Evolutionary conservation across 1,140 invertebrate species (phyloP).

Genomic region (Cotesia chilonis): DNA sequence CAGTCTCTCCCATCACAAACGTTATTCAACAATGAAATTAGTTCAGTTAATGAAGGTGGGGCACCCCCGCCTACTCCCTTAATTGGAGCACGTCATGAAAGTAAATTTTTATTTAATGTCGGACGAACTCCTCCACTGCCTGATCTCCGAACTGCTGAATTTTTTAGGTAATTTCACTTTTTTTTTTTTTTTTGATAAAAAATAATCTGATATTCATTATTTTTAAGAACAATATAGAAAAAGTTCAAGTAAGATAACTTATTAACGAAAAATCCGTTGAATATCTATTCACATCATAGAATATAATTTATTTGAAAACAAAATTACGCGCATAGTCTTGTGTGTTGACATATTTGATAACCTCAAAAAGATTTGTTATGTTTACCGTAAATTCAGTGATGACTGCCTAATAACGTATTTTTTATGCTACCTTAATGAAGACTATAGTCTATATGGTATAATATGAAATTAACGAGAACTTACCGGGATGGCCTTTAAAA

Average conservation of each 20-base stretch:
- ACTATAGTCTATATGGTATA: too few relatives aligned
- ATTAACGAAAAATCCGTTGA: not conserved
- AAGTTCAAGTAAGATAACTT: not conserved
- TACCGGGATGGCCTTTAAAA: too few relatives aligned
- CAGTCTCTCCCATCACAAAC: slow-evolving; percentile 27
- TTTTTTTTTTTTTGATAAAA: slow-evolving; percentile 16
- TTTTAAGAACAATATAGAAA: not conserved
- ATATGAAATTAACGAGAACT: too few relatives aligned
- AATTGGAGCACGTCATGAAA: slow-evolving; percentile 52
- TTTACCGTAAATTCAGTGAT: too few relatives aligned
- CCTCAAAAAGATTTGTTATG: too few relatives aligned
- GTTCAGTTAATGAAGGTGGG: slow-evolving; percentile 37
- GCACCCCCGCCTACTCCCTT: slow-evolving; percentile 52
- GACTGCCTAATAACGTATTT: too few relatives aligned
- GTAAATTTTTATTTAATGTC: slow-evolving; percentile 62
- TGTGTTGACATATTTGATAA: too few relatives aligned
- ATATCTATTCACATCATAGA: too few relatives aligned
- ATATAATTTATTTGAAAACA: too few relatives aligned
- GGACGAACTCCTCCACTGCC: slow-evolving; percentile 68
- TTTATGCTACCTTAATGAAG: too few relatives aligned
- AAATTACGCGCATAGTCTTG: too few relatives aligned
- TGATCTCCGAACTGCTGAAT: slow-evolving; percentile 68
- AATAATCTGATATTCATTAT: not conserved
- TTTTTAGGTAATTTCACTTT: slow-evolving; percentile 65
- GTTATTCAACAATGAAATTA: slow-evolving; percentile 15